Percentiles rank a stretch among this genome's conserved stretches.
Evolutionary conservation across 2,797 vertebrate species (phyloP).

Genomic region (Peromyscus melanophrys): DNA sequence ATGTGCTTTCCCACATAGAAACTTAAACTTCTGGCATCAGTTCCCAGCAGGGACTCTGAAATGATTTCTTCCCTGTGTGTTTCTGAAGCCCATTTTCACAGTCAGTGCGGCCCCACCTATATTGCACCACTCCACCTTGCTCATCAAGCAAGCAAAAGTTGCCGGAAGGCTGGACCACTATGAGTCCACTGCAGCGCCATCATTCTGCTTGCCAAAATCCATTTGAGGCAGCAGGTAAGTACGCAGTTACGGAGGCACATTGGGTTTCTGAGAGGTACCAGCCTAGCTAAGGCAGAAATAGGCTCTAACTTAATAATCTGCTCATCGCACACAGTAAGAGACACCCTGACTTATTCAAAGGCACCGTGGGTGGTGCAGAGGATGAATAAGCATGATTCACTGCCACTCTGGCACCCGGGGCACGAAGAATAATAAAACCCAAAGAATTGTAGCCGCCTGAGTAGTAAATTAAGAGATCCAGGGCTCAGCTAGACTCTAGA

Average conservation of each 20-base stretch:
- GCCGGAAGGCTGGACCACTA: neutral
- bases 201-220: constrained; percentile 65
- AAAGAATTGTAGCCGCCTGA: constrained; percentile 82
- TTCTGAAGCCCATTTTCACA: constrained; percentile 27
- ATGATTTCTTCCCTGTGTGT: neutral
- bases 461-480: constrained; percentile 86
- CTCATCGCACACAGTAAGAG: constrained; percentile 83
- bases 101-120: neutral
- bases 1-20: neutral
- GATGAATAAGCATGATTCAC: constrained; percentile 87
- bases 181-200: neutral
- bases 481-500: constrained; percentile 82
- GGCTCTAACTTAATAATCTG: constrained; percentile 83
- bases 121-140: neutral
- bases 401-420: constrained; percentile 82
- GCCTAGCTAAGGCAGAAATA: constrained; percentile 77
- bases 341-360: constrained; percentile 85
- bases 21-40: constrained; percentile 13
- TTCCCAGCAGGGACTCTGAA: neutral
- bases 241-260: constrained; percentile 56
- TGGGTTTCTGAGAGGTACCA: constrained; percentile 72
- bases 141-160: constrained; percentile 16
- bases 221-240: constrained; percentile 67
- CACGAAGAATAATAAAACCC: constrained; percentile 84
- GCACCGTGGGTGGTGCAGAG: constrained; percentile 79